Evolutionary conservation across 2,888 invertebrate genomes (phyloP).

Genomic region (Lasioglossum villosulum): DNA sequence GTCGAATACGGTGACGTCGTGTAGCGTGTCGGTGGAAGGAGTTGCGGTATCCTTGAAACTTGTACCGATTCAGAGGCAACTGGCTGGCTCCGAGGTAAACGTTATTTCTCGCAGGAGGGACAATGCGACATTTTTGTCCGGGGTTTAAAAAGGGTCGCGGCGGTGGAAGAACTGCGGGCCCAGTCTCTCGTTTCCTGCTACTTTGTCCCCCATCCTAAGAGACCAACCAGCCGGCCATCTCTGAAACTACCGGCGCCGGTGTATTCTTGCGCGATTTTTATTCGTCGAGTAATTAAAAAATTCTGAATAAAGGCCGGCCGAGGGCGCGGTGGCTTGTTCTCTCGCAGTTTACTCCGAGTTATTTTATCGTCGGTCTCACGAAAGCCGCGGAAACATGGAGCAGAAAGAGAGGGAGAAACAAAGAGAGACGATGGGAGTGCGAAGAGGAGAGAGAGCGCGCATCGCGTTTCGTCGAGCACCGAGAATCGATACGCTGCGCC

Average conservation of each 20-base stretch:
- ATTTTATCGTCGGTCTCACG: constrained; percentile 16
- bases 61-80: constrained; percentile 11
- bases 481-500: constrained; percentile 39
- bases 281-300: constrained; percentile 35
- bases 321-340: neutral
- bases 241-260: constrained; percentile 4
- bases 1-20: neutral
- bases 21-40: neutral
- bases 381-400: neutral
- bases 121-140: constrained; percentile 15
- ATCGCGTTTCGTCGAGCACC: constrained; percentile 23
- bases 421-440: neutral
- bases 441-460: neutral
- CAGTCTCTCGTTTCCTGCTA: constrained; percentile 3
- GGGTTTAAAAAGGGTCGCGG: constrained; percentile 18
- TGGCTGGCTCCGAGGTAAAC: constrained; percentile 4
- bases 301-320: constrained; percentile 12
- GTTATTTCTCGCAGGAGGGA: constrained; percentile 3
- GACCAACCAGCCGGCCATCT: neutral
- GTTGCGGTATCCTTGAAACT: neutral
- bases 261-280: constrained; percentile 26
- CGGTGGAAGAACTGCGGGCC: constrained; percentile 1
- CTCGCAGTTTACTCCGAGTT: constrained; percentile 11
- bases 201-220: neutral
- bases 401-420: neutral